phyloP scores from a whole-genome alignment of 2,797 vertebrate species.

The Capromys pilorides region DNA sequence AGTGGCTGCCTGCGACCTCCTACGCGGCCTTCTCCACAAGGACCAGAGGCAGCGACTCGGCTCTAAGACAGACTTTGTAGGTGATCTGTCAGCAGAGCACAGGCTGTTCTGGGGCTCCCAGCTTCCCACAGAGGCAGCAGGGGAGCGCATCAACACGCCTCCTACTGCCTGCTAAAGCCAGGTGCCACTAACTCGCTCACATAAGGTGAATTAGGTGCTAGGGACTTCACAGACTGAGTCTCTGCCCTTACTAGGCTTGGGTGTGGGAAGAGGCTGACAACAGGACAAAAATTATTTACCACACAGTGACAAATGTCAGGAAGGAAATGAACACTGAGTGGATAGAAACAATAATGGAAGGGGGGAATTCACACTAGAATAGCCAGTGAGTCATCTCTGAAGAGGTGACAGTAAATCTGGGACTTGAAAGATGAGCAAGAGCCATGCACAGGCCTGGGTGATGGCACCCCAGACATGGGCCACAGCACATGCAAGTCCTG shows the following conservation, averaged over 20 bases:
- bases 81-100: slow-evolving; percentile 61
- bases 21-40: slow-evolving; percentile 95
- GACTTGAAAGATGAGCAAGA: neutral
- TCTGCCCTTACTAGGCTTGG: neutral
- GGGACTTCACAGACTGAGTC: neutral
- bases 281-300: neutral
- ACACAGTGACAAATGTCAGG: neutral
- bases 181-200: neutral
- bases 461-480: neutral
- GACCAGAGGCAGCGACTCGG: slow-evolving; percentile 94
- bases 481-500: neutral
- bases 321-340: neutral
- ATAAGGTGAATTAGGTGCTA: neutral
- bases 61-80: slow-evolving; percentile 96
- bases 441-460: neutral
- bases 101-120: slow-evolving; percentile 47
- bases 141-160: neutral
- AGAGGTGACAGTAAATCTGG: neutral
- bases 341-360: neutral
- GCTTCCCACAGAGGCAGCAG: neutral
- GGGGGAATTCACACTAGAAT: neutral
- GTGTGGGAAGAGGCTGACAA: neutral
- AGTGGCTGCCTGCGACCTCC: slow-evolving; percentile 91
- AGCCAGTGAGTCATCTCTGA: neutral
- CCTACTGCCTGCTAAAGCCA: neutral